Conservation (phyloP, 1,140 invertebrate genomes). For the Lepidurus couesii region DNA sequence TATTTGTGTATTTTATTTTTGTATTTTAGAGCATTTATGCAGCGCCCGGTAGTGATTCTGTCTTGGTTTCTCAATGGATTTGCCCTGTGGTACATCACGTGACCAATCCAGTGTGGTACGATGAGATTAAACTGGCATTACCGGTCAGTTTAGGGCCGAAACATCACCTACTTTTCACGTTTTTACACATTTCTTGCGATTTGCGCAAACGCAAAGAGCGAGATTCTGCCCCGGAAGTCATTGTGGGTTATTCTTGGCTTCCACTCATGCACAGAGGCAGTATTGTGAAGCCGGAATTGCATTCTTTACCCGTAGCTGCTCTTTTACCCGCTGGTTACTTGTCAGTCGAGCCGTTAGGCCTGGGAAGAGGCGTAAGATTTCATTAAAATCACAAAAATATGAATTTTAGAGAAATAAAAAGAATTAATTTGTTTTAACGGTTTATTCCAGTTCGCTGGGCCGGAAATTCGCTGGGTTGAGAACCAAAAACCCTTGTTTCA, state of each 20-base stretch:
- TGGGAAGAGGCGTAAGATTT: slow-evolving; percentile 75
- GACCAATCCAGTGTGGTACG: slow-evolving; percentile 72
- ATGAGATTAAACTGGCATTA: slow-evolving; percentile 79
- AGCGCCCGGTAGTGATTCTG: slow-evolving; percentile 54
- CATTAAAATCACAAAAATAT: background rate
- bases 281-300: slow-evolving; percentile 60
- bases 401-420: background rate
- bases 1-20: slow-evolving; percentile 30
- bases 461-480: slow-evolving; percentile 88
- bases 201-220: slow-evolving; percentile 64
- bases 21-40: slow-evolving; percentile 66
- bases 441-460: slow-evolving; percentile 68
- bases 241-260: slow-evolving; percentile 87
- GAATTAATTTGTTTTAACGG: too few relatives aligned
- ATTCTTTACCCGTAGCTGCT: slow-evolving; percentile 72
- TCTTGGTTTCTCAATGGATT: slow-evolving; percentile 56
- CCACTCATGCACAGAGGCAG: slow-evolving; percentile 74
- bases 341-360: slow-evolving; percentile 75
- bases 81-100: slow-evolving; percentile 75
- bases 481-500: slow-evolving; percentile 77
- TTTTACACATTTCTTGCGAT: slow-evolving; percentile 83
- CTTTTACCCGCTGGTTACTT: slow-evolving; percentile 80
- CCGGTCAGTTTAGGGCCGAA: slow-evolving; percentile 67
- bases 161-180: slow-evolving; percentile 82
- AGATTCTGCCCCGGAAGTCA: slow-evolving; percentile 66